Evolutionary conservation across 2,888 invertebrate species (phyloP).

Genomic region (Sympetrum striolatum): DNA sequence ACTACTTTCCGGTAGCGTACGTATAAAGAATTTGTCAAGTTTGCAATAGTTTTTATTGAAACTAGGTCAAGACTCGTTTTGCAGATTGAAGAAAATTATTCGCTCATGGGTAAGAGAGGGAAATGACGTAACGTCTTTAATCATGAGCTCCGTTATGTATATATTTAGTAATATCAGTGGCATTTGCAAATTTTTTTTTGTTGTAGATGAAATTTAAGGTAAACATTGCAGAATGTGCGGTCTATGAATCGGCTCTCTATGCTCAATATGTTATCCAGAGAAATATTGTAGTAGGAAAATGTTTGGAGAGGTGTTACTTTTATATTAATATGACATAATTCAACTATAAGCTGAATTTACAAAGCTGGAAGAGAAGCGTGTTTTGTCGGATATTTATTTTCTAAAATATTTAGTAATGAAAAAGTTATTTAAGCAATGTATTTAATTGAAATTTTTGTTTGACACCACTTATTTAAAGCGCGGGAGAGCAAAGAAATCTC

Average conservation of each 20-base stretch:
- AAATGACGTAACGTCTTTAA: neutral
- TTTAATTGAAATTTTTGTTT: neutral
- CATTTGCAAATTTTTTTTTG: neutral
- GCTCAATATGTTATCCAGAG: neutral
- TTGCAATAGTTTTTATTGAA: conserved; percentile 9
- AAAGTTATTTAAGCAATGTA: too few relatives aligned
- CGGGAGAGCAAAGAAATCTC: neutral
- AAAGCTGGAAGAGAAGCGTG: too few relatives aligned
- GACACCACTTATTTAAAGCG: neutral
- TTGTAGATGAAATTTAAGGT: neutral
- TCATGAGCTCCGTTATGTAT: neutral
- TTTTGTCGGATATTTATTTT: too few relatives aligned
- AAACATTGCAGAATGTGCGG: neutral
- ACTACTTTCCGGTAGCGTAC: conserved; percentile 28
- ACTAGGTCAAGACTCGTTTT: conserved; percentile 14
- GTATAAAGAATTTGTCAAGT: conserved; percentile 23
- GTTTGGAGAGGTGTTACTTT: too few relatives aligned
- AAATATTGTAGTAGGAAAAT: too few relatives aligned
- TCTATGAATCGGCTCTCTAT: neutral
- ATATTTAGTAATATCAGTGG: neutral
- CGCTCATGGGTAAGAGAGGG: conserved; percentile 13
- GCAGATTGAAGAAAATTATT: neutral
- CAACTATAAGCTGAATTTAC: neutral
- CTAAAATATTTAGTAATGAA: too few relatives aligned
- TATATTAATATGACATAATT: too few relatives aligned